Base-by-base conservation (phyloP, 2,888 invertebrate species). In the Andrena minutula region DNA sequence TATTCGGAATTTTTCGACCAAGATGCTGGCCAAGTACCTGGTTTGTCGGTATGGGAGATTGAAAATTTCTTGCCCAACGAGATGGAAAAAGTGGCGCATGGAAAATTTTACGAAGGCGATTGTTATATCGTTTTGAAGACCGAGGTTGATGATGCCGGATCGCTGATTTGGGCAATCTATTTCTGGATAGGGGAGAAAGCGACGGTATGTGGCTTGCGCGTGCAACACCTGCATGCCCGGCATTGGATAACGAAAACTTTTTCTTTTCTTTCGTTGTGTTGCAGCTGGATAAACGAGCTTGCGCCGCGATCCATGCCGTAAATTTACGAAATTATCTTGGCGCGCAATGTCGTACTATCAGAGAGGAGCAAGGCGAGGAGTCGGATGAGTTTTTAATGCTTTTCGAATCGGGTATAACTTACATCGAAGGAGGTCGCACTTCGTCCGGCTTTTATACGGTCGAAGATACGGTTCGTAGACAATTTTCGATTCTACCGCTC, bases 131-230 rank as follows among this genome's bases (percentile, higher is more conserved):
- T 99, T 63, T 94, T 99, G 76, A 98, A 98, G 94, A 99, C 99
- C 0, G 95, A 95, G 53, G 94, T 97, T 53, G 98, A 98, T 92
- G 98, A 98, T 70, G 96, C 96, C 89, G 97, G 98, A 12, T 97
- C 97, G 75, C 94, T 99, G 6, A 95, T 96, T 74, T 99, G 99
- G 98, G 97, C 98, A 90, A 99, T 99, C 91, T 99, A 97, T 95
- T 99, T 99, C 94, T 99, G 99, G 99, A 99, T 99, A 90, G 99
- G 99, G 47, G 97, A 97, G 82, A 97, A 98, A 92, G 98, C 99
- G 2, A 97, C 99, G 12, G 97, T 99, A 94, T 95, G 95, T 94
- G 95, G 95, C 94, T 73, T 1, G 4, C 41, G 8, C 0, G 23
- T n/a, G 23, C 16, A 4, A 26, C 8, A 12, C 73, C 12, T 10